Percentiles rank a stretch among this genome's conserved stretches.
Evolutionary conservation across 1,140 invertebrate genomes (phyloP).

Genomic region (Drosophila baimaii): DNA sequence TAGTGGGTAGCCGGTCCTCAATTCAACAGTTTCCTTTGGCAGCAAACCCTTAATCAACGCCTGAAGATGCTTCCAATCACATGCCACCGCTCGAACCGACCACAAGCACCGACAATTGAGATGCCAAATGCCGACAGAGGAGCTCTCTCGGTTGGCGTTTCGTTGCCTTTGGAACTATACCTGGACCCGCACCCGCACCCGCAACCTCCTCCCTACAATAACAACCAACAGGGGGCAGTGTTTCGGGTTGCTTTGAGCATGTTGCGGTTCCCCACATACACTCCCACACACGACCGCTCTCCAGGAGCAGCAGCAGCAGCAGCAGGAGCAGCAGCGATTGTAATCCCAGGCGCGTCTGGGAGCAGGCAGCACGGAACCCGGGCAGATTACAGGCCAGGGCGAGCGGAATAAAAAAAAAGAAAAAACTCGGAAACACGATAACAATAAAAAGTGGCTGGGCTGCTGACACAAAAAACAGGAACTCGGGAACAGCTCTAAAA

Average conservation of each 20-base stretch:
- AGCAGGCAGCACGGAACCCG: conserved; percentile 38
- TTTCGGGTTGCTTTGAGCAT: conserved; percentile 58
- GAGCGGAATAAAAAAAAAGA: conserved; percentile 20
- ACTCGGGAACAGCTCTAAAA: conserved; percentile 68
- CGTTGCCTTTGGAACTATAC: conserved; percentile 7
- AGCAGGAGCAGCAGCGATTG: conserved; percentile 30
- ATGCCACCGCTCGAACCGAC: conserved; percentile 39
- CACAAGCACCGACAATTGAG: conserved; percentile 73
- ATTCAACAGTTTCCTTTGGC: conserved; percentile 1
- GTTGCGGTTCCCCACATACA: conserved; percentile 67
- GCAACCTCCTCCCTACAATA: conserved; percentile 15
- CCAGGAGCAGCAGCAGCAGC: not conserved
- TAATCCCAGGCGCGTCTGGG: conserved; percentile 69
- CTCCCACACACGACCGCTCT: not conserved
- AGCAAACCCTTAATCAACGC: conserved; percentile 22
- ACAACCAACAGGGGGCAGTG: conserved; percentile 53
- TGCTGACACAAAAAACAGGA: conserved; percentile 57
- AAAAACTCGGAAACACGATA: conserved; percentile 64
- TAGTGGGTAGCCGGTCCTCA: not conserved
- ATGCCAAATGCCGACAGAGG: conserved; percentile 34
- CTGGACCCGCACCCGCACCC: not conserved
- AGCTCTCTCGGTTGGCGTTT: conserved; percentile 4
- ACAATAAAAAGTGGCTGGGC: conserved; percentile 64
- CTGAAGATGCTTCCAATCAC: conserved; percentile 44
- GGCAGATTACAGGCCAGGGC: conserved; percentile 61